Conservation (phyloP, 1,140 invertebrate genomes). For the Epicauta chinensis region DNA sequence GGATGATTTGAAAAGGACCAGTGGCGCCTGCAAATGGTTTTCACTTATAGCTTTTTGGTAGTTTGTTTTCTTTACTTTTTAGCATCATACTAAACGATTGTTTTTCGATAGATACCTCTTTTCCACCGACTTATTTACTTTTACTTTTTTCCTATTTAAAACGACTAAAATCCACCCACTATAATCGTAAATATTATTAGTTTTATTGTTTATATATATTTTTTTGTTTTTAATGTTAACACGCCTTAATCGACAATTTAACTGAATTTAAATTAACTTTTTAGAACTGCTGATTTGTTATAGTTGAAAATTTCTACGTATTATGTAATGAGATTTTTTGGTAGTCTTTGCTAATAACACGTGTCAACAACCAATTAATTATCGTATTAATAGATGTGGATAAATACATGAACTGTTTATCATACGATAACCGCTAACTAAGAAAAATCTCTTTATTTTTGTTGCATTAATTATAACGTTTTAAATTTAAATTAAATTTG, state of each 20-base stretch:
- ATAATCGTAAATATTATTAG: too few species aligned
- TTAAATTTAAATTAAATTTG: conserved; percentile 4
- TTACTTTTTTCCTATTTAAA: neutral
- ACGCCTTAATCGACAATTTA: too few species aligned
- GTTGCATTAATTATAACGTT: conserved; percentile 5
- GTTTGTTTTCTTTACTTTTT: conserved; percentile 15
- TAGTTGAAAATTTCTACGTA: too few species aligned
- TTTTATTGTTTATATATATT: too few species aligned
- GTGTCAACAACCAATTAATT: conserved; percentile 16
- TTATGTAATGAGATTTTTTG: too few species aligned
- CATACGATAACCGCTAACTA: conserved; percentile 9
- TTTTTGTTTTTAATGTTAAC: too few species aligned
- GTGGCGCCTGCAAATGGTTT: conserved; percentile 23
- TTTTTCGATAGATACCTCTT: conserved; percentile 7
- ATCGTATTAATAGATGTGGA: conserved; percentile 14
- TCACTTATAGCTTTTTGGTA: conserved; percentile 19
- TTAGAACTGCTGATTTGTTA: too few species aligned
- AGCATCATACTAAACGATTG: conserved; percentile 4
- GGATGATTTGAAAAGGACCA: conserved; percentile 25
- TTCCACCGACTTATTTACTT: neutral
- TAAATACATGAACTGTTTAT: conserved; percentile 14
- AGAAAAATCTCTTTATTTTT: conserved; percentile 3
- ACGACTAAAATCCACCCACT: too few species aligned
- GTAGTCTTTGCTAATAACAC: too few species aligned
- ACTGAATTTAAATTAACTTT: too few species aligned